Evolutionary conservation across 2,888 invertebrate genomes (phyloP).

Genomic region (Parascotia fuliginaria): DNA sequence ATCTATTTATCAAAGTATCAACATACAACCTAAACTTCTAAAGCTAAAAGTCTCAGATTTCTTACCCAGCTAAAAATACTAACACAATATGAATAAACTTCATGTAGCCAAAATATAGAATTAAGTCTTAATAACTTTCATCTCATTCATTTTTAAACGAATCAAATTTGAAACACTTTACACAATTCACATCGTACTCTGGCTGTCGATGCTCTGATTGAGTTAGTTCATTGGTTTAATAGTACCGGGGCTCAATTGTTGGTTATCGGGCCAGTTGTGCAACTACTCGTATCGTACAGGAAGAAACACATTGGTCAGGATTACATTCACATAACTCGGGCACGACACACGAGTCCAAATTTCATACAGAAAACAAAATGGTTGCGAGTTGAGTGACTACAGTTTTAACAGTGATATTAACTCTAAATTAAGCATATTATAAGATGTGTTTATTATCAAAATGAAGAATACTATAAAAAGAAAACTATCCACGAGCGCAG

Average conservation of each 20-base stretch:
- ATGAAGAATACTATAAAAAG: conserved; percentile 42
- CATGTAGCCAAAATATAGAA: no score
- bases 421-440: conserved; percentile 11
- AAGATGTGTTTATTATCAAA: conserved; percentile 33
- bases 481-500: conserved; percentile 41
- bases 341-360: conserved; percentile 29
- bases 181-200: conserved; percentile 6
- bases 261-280: conserved; percentile 74
- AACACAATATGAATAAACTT: no score
- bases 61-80: no score
- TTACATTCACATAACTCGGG: conserved; percentile 67
- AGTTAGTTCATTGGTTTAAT: conserved; percentile 64
- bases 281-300: conserved; percentile 69
- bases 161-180: background rate
- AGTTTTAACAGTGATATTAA: background rate
- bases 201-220: conserved; percentile 75
- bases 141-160: no score
- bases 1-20: no score
- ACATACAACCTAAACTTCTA: no score
- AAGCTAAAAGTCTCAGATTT: no score
- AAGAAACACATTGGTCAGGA: conserved; percentile 73
- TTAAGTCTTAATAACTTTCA: no score
- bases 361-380: conserved; percentile 14
- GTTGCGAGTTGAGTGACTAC: conserved; percentile 2
- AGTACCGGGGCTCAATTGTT: conserved; percentile 69